Conservation (phyloP, 2,797 vertebrate species). For the Acestrorhynchus altus region DNA sequence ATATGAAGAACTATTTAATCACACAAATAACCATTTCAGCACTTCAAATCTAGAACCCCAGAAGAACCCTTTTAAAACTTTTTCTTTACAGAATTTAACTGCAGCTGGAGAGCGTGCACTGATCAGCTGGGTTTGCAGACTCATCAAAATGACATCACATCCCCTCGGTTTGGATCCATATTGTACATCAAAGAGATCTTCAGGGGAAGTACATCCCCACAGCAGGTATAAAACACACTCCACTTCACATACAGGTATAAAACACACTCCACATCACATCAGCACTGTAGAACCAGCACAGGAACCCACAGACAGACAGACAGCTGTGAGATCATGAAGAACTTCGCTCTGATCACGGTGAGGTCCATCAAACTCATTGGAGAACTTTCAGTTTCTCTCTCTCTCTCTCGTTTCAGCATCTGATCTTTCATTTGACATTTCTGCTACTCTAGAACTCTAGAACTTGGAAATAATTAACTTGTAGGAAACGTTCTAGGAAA, state of each 20-base stretch:
- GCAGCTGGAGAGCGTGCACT: background rate
- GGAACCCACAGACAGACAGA: background rate
- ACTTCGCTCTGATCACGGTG: slow-evolving; percentile 47
- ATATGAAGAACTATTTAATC: no score
- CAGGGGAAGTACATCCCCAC: slow-evolving; percentile 49
- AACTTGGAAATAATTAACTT: no score
- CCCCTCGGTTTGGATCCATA: background rate
- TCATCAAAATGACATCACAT: slow-evolving; percentile 35
- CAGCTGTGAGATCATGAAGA: slow-evolving; percentile 44
- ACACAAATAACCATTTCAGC: no score
- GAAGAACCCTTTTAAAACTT: no score
- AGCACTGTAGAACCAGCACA: slow-evolving; percentile 1
- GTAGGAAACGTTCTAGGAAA: background rate
- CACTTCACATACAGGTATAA: slow-evolving; percentile 43
- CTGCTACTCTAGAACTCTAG: no score
- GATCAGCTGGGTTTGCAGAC: slow-evolving; percentile 38
- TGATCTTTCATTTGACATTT: no score
- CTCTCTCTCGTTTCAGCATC: no score
- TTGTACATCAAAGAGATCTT: slow-evolving; percentile 45
- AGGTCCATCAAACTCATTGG: slow-evolving; percentile 5
- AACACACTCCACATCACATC: slow-evolving; percentile 7
- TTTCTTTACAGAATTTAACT: no score
- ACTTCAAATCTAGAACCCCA: no score
- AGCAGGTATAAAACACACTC: background rate
- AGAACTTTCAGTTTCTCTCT: background rate